Evolutionary conservation across 2,888 invertebrate species (phyloP), one percentile per base, ranked within the genome.

Genomic region (Lithosia quadra): DNA sequence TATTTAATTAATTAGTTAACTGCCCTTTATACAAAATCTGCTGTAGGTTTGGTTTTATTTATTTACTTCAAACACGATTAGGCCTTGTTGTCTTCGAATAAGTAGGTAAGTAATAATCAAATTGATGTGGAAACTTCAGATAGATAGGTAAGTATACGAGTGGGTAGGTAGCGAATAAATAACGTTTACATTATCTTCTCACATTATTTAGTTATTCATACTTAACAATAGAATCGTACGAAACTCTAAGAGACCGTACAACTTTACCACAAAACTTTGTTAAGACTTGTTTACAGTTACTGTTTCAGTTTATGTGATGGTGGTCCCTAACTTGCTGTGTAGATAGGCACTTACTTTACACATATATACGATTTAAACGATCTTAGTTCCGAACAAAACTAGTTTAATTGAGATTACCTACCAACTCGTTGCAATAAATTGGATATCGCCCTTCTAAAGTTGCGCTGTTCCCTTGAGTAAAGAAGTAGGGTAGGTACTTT

Each of bases 181-280:
- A 75, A 74, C 68, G 69, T 66, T 67, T 56, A 74, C 80, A 80
- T 85, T 85, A 87, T 84, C 84, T 84, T 80, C 79, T 68, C 77
- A 78, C 81, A 58, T 58, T n/a, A 34, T 58, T 84, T 83, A 84
- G 83, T 84, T 86, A 88, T 86, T 88, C 86, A 88, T 85, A 84
- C 87, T 82, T 83, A 86, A 81, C 79, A 80, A 81, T 89, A 88
- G 89, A 89, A 88, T 82, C 81, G 86, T 84, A 86, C 83, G 86
- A 85, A 88, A 88, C 88, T 88, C 86, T 86, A 86, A 88, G 86
- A 88, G 87, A 86, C 87, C 84, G 86, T 88, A 83, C 86, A 91
- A 91, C 89, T 90, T 89, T 89, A 89, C 92, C 92, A 84, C 91
- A 88, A 86, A 92, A 92, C 90, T 92, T 92, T 91, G 90, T 90